phyloP scores from a whole-genome alignment of 2,888 invertebrate species.

The Apodemia duryi region DNA sequence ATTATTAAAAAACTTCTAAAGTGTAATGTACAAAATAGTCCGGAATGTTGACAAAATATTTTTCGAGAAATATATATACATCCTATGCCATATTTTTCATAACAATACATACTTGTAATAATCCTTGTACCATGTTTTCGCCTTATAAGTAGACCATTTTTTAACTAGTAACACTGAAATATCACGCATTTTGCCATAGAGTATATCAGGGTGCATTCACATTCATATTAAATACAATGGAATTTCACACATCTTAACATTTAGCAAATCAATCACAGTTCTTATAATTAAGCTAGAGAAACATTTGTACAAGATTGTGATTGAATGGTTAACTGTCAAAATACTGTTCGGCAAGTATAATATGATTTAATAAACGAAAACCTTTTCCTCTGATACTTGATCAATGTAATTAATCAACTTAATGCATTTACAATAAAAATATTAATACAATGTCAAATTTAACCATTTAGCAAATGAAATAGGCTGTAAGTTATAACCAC shows the following conservation, averaged over 20 bases:
- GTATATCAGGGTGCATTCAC: slow-evolving; percentile 5
- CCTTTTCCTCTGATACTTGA: not conserved
- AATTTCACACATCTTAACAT: not conserved
- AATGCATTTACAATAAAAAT: not conserved
- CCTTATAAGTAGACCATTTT: not conserved
- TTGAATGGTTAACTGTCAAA: not conserved
- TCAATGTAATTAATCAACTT: not conserved
- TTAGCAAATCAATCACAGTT: not conserved
- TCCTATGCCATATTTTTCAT: not conserved
- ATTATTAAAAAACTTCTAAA: slow-evolving; percentile 1
- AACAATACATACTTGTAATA: slow-evolving; percentile 10
- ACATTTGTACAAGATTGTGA: not conserved
- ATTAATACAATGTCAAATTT: not conserved
- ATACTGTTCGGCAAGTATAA: not conserved
- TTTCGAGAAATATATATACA: slow-evolving; percentile 6
- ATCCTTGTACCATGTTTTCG: slow-evolving; percentile 8
- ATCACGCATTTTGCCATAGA: slow-evolving; percentile 1
- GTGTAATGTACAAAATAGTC: slow-evolving; percentile 3
- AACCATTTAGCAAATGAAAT: not conserved
- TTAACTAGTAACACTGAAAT: slow-evolving; percentile 5
- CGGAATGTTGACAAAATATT: slow-evolving; percentile 13
- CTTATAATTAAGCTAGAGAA: not conserved
- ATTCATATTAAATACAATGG: not conserved
- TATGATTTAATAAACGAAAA: not conserved
- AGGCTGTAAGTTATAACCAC: not conserved